Base-by-base conservation (phyloP, 2,888 invertebrate species). In the Tineola bisselliella region DNA sequence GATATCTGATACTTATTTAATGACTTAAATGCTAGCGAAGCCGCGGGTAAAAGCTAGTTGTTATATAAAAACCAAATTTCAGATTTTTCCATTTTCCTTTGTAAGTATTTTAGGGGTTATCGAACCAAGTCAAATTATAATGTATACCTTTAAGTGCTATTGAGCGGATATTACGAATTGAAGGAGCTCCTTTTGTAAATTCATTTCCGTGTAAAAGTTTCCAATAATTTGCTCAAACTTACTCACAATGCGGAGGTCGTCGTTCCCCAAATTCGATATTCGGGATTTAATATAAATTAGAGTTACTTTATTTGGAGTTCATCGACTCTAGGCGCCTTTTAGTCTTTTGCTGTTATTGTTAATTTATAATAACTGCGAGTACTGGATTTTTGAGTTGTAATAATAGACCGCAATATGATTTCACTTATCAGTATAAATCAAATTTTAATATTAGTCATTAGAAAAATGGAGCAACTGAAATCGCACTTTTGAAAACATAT, bases 201-300 rank as follows among this genome's bases (percentile, higher is more conserved):
- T 48, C 48, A 48, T 48, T 48, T 48, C 48, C 48, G 48, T 48
- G 13, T 48, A 48, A 48, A 48, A 48, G 48, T 48, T 48, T 17
- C 15, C 13, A n/a, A n/a, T 17, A 15, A 48, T 48, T 15, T 48
- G 5, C 8, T 15, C 2, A 15, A 48, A 48, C 48, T 48, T 48
- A 5, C 48, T 17, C 44, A 10, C 44, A 44, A 44, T 44, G 8
- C 48, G 3, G 48, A 15, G 48, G 15, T 48, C 48, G 17, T n/a
- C 15, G 17, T 13, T 15, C 48, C 10, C 48, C 15, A 17, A 48
- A 48, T 15, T 48, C 48, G 15, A 48, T 48, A 3, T 48, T 48
- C 48, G 17, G 15, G 48, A 48, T 48, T 48, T 48, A 48, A 15
- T 48, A 48, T 48, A 48, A 48, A 48, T 48, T 48, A n/a, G 8